Evolutionary conservation across 2,113 vertebrate genomes (phyloP).

Genomic region (Psittacus erithacus): DNA sequence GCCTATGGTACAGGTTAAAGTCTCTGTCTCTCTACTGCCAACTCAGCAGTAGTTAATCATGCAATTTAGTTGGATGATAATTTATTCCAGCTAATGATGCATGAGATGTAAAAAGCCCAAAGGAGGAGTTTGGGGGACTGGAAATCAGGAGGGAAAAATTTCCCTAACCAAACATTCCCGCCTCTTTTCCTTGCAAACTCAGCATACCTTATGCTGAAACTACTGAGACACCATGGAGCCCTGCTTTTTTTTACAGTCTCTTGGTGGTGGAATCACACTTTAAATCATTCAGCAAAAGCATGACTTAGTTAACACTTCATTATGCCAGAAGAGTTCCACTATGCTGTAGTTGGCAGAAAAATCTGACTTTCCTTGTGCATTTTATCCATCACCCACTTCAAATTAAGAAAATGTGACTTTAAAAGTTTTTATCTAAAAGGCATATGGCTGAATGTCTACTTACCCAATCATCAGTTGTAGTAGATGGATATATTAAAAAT

Average conservation of each 20-base stretch:
- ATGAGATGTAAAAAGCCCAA: conserved; percentile 2
- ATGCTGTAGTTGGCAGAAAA: conserved; percentile 24
- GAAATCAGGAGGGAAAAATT: neutral
- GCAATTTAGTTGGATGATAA: neutral
- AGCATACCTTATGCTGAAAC: conserved; percentile 10
- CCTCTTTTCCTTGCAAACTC: conserved; percentile 37
- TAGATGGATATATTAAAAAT: neutral
- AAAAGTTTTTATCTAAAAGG: neutral
- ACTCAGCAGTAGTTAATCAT: neutral
- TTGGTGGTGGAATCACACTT: conserved; percentile 43
- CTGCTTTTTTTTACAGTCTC: neutral
- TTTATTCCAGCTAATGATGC: conserved; percentile 43
- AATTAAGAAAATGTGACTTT: conserved; percentile 20
- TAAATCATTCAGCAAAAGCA: conserved; percentile 51
- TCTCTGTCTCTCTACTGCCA: neutral
- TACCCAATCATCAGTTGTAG: neutral
- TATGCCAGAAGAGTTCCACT: conserved; percentile 42
- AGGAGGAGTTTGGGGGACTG: neutral
- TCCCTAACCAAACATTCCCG: conserved; percentile 20
- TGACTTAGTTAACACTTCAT: conserved; percentile 54
- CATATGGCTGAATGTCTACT: neutral
- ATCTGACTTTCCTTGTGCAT: neutral
- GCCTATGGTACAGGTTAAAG: neutral
- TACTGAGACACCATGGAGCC: conserved; percentile 18
- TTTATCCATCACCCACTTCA: conserved; percentile 25